A percentile compares a stretch with the other conserved stretches of the same genome.
Conservation (phyloP, 2,888 invertebrate species). For the Acanthosepion lycidas region DNA sequence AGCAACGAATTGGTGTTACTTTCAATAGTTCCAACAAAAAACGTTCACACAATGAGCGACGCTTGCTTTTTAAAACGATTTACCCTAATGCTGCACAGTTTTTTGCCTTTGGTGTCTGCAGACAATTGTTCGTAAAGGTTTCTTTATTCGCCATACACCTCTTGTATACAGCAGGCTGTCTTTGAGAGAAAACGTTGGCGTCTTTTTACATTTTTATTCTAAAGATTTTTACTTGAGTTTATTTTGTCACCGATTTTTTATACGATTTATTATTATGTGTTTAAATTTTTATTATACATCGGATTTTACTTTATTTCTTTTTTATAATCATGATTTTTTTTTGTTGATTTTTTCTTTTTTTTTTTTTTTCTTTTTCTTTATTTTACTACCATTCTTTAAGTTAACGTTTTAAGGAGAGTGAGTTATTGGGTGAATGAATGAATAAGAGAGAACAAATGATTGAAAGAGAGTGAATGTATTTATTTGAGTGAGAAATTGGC, state of each 20-base stretch:
- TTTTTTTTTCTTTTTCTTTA: too few relatives aligned
- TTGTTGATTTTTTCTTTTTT: too few relatives aligned
- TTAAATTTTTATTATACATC: neutral
- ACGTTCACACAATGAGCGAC: neutral
- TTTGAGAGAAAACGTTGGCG: neutral
- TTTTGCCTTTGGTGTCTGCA: neutral
- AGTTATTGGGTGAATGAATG: too few relatives aligned
- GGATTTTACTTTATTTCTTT: too few relatives aligned
- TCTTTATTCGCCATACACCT: neutral
- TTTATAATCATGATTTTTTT: too few relatives aligned
- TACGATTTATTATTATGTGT: neutral
- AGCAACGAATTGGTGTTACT: neutral
- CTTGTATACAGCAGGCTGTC: neutral
- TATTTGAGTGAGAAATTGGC: neutral
- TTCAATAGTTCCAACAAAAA: neutral
- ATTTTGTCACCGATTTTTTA: neutral
- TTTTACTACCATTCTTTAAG: too few relatives aligned
- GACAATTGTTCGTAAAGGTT: neutral
- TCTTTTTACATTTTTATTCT: neutral
- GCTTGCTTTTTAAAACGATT: neutral
- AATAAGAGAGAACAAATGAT: too few relatives aligned
- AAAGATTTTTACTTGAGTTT: neutral
- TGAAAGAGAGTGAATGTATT: neutral
- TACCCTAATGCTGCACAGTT: neutral
- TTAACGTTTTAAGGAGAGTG: too few relatives aligned